Base-by-base conservation (phyloP, 2,888 invertebrate species). In the Drosophila pegasa region DNA sequence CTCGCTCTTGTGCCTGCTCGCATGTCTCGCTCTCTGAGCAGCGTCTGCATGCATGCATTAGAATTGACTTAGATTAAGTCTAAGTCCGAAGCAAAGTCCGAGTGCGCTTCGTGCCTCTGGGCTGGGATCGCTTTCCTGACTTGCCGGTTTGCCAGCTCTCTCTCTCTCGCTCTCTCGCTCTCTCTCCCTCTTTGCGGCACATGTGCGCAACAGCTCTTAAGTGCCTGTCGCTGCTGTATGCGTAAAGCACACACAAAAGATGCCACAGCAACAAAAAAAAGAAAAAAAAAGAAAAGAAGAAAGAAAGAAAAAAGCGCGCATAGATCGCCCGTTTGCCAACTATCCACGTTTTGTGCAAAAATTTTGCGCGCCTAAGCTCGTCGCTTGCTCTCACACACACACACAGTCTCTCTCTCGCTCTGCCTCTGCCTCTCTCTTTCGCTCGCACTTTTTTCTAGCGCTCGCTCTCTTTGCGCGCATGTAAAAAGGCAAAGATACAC, bases 31-130 rank as follows among this genome's bases (percentile, higher is more conserved):
- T 48, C 29, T 48, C 31, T 48, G 31, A 48, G 22, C 66, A 75
- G 71, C 51, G 72, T 47, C 37, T 51, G 52, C 55, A 55, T 63
- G 40, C 70, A 59, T 75, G 71, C 80, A 84, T 88, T 89, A 88
- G 88, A 89, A 88, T 88, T 68, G 89, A 83, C 88, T 88, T 88
- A 90, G 90, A 85, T 72, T 76, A 76, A 72, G 77, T 54, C 89
- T 78, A 69, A 55, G 75, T 78, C 78, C 75, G 75, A 78, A 51
- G 16, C 71, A 68, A 78, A 79, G 87, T 77, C 77, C 73, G 75
- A 75, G 70, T 65, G 71, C 57, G 67, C 84, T 86, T 82, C 71
- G 78, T 73, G 75, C 51, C 74, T 70, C 63, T 70, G 66, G 66
- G 57, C 43, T 51, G 27, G 69, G 73, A 56, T 80, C 65, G 66